phyloP scores from a whole-genome alignment of 1,140 invertebrate genomes.

The Anagrus nilaparvatae region DNA sequence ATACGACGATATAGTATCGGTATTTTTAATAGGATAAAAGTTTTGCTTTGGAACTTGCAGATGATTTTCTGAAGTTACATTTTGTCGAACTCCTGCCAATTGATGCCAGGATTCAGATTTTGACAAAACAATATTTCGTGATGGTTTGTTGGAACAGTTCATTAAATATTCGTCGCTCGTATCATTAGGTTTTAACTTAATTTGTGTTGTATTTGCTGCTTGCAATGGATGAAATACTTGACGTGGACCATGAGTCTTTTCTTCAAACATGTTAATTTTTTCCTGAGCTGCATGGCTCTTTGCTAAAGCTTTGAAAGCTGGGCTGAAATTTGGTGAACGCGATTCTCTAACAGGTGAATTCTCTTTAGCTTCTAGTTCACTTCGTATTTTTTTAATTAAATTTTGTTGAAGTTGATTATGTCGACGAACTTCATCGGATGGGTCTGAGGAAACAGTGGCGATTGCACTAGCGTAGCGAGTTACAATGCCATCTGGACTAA shows the following conservation, averaged over 20 bases:
- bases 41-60: too few species aligned
- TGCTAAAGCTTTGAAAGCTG: constrained; percentile 16
- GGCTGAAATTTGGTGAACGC: constrained; percentile 14
- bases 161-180: constrained; percentile 39
- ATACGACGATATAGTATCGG: too few species aligned
- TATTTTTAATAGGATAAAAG: too few species aligned
- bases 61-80: constrained; percentile 24
- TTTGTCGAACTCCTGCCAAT: constrained; percentile 25
- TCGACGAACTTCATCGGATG: constrained; percentile 30
- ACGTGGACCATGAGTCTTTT: constrained; percentile 19
- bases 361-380: constrained; percentile 18
- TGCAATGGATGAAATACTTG: constrained; percentile 22
- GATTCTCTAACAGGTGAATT: neutral
- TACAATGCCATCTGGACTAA: constrained; percentile 32
- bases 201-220: constrained; percentile 19
- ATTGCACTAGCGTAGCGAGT: constrained; percentile 36
- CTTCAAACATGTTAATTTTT: constrained; percentile 30
- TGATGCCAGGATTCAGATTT: constrained; percentile 77
- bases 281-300: constrained; percentile 25
- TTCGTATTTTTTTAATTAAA: constrained; percentile 28
- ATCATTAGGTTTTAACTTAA: constrained; percentile 28
- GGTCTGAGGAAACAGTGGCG: constrained; percentile 27
- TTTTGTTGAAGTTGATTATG: constrained; percentile 36
- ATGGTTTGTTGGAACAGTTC: constrained; percentile 29
- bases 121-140: constrained; percentile 44